These are phyloP conservation scores for Lagorchestes hirsutus DNA, from an alignment of 2,797 vertebrate species.

Conservation along the genomic window DNA sequence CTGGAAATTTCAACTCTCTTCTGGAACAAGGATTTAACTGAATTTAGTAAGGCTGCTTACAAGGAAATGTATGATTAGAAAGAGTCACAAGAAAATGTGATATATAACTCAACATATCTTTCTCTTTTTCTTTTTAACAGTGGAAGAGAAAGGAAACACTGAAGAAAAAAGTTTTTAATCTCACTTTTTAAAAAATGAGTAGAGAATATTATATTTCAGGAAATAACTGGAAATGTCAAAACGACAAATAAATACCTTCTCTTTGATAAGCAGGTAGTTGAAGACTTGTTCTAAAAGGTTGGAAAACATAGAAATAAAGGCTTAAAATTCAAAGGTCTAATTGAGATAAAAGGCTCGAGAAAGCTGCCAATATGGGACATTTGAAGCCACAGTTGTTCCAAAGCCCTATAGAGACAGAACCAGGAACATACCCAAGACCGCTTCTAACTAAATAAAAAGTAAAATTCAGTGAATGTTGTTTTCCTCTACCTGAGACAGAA, in stretches of 20 bases:
- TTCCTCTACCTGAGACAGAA: background rate
- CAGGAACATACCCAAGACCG: background rate
- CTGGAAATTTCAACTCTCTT: background rate
- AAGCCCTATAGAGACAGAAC: background rate
- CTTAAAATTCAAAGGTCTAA: background rate
- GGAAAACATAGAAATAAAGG: background rate
- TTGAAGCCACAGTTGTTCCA: background rate
- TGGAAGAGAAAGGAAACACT: background rate
- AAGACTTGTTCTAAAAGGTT: background rate
- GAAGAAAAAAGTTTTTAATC: background rate
- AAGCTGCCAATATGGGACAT: background rate
- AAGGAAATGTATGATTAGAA: background rate
- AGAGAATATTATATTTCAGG: background rate
- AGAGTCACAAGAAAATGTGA: background rate
- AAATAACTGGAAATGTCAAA: background rate
- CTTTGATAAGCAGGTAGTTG: background rate
- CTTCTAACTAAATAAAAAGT: background rate
- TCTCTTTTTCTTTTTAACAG: background rate
- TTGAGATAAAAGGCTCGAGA: background rate
- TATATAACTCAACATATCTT: background rate
- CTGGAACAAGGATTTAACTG: background rate
- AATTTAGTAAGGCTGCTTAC: background rate
- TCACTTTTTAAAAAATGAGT: background rate
- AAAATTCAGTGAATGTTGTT: background rate
- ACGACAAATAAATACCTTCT: background rate